phyloP scores from a whole-genome alignment of 2,888 invertebrate species.

The Itoplectis maculator region DNA sequence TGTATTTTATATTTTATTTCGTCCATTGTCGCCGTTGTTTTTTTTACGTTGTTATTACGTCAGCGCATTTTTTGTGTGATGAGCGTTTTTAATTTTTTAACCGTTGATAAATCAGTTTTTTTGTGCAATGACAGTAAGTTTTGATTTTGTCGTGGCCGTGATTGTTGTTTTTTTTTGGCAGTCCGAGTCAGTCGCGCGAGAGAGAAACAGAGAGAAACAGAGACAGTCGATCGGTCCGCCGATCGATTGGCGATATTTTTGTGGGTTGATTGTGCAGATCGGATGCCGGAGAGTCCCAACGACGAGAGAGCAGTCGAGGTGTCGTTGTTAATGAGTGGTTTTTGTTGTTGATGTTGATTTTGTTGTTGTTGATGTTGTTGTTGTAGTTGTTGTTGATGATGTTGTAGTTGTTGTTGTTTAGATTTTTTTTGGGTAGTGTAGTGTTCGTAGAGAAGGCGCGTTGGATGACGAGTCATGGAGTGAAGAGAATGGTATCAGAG shows the following conservation, averaged over 20 bases:
- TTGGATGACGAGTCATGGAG: constrained; percentile 77
- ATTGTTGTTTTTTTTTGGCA: constrained; percentile 42
- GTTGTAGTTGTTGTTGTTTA: constrained; percentile 71
- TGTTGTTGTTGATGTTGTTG: constrained; percentile 68
- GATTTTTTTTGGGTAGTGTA: constrained; percentile 76
- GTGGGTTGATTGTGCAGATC: constrained; percentile 75
- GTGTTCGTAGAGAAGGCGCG: constrained; percentile 55
- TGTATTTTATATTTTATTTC: constrained; percentile 35
- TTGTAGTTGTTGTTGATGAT: constrained; percentile 71
- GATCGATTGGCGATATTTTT: constrained; percentile 75
- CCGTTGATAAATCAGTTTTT: constrained; percentile 27
- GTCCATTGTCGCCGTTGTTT: constrained; percentile 48
- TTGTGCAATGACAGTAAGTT: constrained; percentile 50
- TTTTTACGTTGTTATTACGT: constrained; percentile 52
- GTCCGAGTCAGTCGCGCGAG: constrained; percentile 52
- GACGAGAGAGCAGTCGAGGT: constrained; percentile 79
- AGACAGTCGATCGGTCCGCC: constrained; percentile 75
- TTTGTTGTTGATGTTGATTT: constrained; percentile 60
- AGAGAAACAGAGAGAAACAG: constrained; percentile 40
- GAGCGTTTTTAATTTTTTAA: constrained; percentile 39
- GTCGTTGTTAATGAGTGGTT: constrained; percentile 62
- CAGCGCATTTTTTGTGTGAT: constrained; percentile 40
- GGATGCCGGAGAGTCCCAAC: constrained; percentile 80
- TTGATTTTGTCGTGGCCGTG: constrained; percentile 45
- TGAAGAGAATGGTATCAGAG: constrained; percentile 74